Evolutionary conservation across 2,888 invertebrate genomes (phyloP), one percentile per base, ranked within the genome.

Genomic region (Taenaris catops): DNA sequence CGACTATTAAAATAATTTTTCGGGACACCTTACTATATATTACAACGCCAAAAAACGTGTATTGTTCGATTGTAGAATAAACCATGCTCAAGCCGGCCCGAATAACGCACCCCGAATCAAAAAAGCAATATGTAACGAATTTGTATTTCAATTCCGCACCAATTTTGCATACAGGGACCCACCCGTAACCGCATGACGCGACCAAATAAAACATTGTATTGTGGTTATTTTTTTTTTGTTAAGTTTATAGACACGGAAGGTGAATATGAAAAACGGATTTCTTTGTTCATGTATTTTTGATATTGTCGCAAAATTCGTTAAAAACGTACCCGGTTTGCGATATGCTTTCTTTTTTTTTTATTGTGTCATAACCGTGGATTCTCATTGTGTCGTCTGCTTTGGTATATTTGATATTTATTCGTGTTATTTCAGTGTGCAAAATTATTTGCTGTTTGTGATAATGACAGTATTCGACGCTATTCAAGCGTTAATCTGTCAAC

Each of bases 41-140:
- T n/a, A n/a, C n/a, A n/a, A n/a, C n/a, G n/a, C n/a, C n/a, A n/a
- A n/a, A n/a, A n/a, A n/a, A n/a, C n/a, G n/a, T n/a, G n/a, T n/a
- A n/a, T n/a, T n/a, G n/a, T n/a, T n/a, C n/a, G n/a, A 36, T 31
- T 31, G 27, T 41, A 60, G 72, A 74, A 69, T 73, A 59, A 41
- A 35, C 51, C 64, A 10, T 25, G 45, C 36, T 37, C 49, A 58
- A 55, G 52, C 52, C 50, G 43, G 48, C 44, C 47, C 31, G 38
- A 37, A 44, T 46, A 47, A 35, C 48, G 45, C 49, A 48, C 51
- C 46, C 49, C 51, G 56, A 64, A 65, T 63, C 66, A 73, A 76
- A 83, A 80, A 83, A 76, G 80, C 86, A 86, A 86, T 86, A 86
- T 81, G 83, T 79, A 83, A 80, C 80, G 73, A 81, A 86, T 86